Evolutionary conservation across 2,113 vertebrate species (phyloP).

Genomic region (Leptocoma aspasia): DNA sequence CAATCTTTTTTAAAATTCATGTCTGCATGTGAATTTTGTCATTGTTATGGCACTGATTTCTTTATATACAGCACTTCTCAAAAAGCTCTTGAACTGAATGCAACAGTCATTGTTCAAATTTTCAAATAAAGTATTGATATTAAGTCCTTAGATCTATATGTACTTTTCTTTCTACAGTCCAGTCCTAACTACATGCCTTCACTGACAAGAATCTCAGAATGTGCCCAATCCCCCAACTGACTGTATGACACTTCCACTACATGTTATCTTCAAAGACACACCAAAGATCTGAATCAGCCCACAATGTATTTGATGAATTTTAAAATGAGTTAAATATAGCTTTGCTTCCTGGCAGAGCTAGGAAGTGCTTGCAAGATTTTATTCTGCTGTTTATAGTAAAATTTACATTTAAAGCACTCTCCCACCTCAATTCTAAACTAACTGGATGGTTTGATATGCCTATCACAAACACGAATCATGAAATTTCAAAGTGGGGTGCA

Average conservation of each 20-base stretch:
- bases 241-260: constrained; percentile 17
- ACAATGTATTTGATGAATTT: constrained; percentile 51
- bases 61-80: not conserved
- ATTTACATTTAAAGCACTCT: constrained; percentile 50
- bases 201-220: constrained; percentile 16
- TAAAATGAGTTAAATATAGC: constrained; percentile 58
- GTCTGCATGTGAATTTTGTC: not conserved
- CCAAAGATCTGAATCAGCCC: constrained; percentile 20
- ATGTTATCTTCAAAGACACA: constrained; percentile 42
- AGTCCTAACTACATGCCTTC: not conserved
- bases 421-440: constrained; percentile 20
- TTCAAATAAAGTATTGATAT: not conserved
- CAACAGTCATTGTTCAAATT: not conserved
- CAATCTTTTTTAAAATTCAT: not conserved
- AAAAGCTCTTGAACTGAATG: not conserved
- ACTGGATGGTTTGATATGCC: constrained; percentile 29
- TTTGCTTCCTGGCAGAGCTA: constrained; percentile 22
- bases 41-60: not conserved
- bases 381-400: constrained; percentile 21
- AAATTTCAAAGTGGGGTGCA: not conserved
- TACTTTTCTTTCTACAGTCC: not conserved
- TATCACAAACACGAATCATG: not conserved
- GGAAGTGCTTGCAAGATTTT: constrained; percentile 29
- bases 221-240: not conserved
- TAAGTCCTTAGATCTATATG: not conserved